Percentiles rank a stretch among this genome's conserved stretches.
Evolutionary conservation across 2,888 invertebrate species (phyloP).

Genomic region (Hemistola chrysoprasaria): DNA sequence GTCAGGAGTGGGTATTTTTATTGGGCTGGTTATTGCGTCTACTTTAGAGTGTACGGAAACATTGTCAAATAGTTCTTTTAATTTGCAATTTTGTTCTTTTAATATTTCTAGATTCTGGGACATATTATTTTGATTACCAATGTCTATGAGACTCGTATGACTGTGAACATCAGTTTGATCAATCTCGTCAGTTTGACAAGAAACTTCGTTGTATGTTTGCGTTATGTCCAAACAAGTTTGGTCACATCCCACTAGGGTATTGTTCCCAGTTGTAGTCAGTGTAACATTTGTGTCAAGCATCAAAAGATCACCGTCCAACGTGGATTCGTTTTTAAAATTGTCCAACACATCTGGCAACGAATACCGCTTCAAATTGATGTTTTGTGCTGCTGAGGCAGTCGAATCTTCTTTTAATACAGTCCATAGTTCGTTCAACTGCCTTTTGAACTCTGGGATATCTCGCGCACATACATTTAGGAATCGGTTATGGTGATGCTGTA

Average conservation of each 20-base stretch:
- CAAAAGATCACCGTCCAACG: slow-evolving; percentile 64
- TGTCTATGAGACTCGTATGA: slow-evolving; percentile 37
- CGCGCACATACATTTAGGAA: slow-evolving; percentile 67
- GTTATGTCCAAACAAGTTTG: slow-evolving; percentile 64
- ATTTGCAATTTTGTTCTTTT: slow-evolving; percentile 48
- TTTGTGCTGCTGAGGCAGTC: slow-evolving; percentile 35
- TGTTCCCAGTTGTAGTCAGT: slow-evolving; percentile 54
- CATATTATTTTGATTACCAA: slow-evolving; percentile 37
- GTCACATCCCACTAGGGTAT: slow-evolving; percentile 57
- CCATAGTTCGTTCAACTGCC: slow-evolving; percentile 56
- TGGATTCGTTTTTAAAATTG: slow-evolving; percentile 64
- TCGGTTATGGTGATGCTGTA: slow-evolving; percentile 65
- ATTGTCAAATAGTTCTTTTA: slow-evolving; percentile 43
- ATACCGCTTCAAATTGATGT: slow-evolving; percentile 54
- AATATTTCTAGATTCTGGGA: slow-evolving; percentile 40
- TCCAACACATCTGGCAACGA: slow-evolving; percentile 62
- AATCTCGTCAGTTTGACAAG: slow-evolving; percentile 46
- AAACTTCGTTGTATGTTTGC: slow-evolving; percentile 52
- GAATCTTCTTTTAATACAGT: slow-evolving; percentile 50
- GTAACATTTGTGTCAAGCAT: slow-evolving; percentile 75
- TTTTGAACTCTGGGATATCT: slow-evolving; percentile 66
- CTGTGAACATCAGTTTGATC: slow-evolving; percentile 36
- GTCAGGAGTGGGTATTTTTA: slow-evolving; percentile 27
- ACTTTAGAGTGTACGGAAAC: slow-evolving; percentile 21
- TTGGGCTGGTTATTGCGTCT: slow-evolving; percentile 44